Base-by-base conservation (phyloP, 2,113 vertebrate species). In the Daboia siamensis region DNA sequence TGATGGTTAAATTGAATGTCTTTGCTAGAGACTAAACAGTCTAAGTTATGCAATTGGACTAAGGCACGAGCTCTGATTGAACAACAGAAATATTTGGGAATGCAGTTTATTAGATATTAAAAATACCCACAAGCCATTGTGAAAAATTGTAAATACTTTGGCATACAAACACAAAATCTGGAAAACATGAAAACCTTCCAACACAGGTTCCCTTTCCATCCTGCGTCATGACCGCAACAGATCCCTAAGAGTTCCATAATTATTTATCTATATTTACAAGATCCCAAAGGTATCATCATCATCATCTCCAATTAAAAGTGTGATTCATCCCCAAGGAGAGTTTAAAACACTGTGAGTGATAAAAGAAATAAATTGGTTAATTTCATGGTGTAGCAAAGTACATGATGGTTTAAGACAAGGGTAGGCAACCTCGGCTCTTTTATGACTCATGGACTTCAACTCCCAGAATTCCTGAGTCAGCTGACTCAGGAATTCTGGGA, bases 91-190 rank as follows among this genome's bases (percentile, higher is more conserved):
- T 94, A 96, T 46, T 94, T 90, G 93, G 91, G 92, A 95, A 95
- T 94, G 93, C 90, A 90, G 54, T 93, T 93, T 94, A 96, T 94
- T 95, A 95, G 92, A 94, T 93, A 93, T 90, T 92, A 80, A 51
- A 93, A 57, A 92, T 4, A 51, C 59, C 87, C 21, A 39, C 55
- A 44, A 84, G 7, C 69, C 33, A 56, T 13, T 46, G 10, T 86
- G 44, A 57, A 48, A 54, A 39, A 8, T 33, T 74, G 69, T 6
- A 39, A 74, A 17, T 74, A 74, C 69, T 74, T 74, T 39, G 21
- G 17, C 54, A n/a, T 11, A 56, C 39, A 33, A 46, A 44, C 11
- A 46, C 33, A 91, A n/a, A 55, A 56, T 56, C n/a, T 69, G 48
- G 20, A 90, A 84, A 56, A 39, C 23, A 23, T 17, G 33, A 39